Conservation (phyloP, 2,113 vertebrate species). For the Grammomys dolichurus region DNA sequence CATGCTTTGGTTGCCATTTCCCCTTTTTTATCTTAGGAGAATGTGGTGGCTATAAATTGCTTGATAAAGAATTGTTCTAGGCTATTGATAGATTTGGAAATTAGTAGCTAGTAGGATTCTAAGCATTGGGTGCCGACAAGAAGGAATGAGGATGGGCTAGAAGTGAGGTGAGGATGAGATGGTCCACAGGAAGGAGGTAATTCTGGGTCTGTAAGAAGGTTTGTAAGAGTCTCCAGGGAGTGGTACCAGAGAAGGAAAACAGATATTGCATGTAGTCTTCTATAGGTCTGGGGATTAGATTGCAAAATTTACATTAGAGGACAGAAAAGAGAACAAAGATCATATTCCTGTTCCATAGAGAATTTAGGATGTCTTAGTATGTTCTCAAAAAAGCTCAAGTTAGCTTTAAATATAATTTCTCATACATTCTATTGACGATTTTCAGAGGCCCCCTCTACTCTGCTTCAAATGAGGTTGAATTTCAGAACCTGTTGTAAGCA, state of each 20-base stretch:
- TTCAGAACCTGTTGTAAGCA: neutral
- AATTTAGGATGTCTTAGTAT: neutral
- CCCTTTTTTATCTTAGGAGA: neutral
- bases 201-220: neutral
- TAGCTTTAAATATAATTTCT: neutral
- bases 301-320: too few relatives aligned
- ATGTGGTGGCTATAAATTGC: neutral
- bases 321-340: too few relatives aligned
- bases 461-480: neutral
- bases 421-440: neutral
- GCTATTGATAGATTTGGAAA: too few relatives aligned
- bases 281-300: too few relatives aligned
- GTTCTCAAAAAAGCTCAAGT: neutral
- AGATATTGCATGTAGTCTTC: neutral
- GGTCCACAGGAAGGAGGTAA: neutral
- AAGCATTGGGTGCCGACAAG: too few relatives aligned
- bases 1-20: neutral
- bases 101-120: too few relatives aligned
- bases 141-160: too few relatives aligned
- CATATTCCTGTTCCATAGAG: too few relatives aligned
- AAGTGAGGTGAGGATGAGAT: too few relatives aligned
- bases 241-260: too few relatives aligned
- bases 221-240: neutral
- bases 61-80: neutral
- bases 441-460: neutral